Conservation (phyloP, 1,140 invertebrate species). For the Eriosoma lanigerum region DNA sequence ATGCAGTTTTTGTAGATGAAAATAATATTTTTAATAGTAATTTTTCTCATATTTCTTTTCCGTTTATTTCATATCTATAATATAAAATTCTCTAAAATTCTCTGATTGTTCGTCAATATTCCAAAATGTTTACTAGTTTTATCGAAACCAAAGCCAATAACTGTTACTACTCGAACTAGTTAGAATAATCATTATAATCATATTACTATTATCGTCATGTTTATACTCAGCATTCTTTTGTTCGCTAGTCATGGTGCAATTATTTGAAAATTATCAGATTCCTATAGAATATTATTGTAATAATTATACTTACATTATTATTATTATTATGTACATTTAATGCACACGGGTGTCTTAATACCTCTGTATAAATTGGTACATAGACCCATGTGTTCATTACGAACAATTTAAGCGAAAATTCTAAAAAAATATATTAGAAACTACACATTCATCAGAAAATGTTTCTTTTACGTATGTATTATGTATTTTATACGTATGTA, state of each 20-base stretch:
- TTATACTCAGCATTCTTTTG: too few relatives aligned
- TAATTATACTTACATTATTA: background rate
- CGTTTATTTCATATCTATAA: background rate
- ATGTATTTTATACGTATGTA: background rate
- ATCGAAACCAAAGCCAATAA: too few relatives aligned
- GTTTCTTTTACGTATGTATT: background rate
- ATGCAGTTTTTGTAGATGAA: background rate
- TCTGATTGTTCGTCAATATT: too few relatives aligned
- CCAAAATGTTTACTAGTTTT: too few relatives aligned
- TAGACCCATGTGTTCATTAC: constrained; percentile 12
- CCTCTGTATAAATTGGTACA: background rate
- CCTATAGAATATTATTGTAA: background rate
- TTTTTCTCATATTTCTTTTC: background rate
- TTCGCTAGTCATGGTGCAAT: too few relatives aligned
- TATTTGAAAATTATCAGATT: background rate
- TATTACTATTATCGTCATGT: too few relatives aligned
- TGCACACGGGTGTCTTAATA: background rate
- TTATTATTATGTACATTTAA: background rate
- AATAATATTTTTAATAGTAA: background rate
- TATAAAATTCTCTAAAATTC: too few relatives aligned
- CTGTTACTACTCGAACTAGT: too few relatives aligned
- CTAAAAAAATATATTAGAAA: constrained; percentile 38
- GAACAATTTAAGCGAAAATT: constrained; percentile 38
- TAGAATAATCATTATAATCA: too few relatives aligned
- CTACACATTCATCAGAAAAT: constrained; percentile 21